Conservation (phyloP, 2,888 invertebrate genomes). For the Ommatoiulus sabulosus region DNA sequence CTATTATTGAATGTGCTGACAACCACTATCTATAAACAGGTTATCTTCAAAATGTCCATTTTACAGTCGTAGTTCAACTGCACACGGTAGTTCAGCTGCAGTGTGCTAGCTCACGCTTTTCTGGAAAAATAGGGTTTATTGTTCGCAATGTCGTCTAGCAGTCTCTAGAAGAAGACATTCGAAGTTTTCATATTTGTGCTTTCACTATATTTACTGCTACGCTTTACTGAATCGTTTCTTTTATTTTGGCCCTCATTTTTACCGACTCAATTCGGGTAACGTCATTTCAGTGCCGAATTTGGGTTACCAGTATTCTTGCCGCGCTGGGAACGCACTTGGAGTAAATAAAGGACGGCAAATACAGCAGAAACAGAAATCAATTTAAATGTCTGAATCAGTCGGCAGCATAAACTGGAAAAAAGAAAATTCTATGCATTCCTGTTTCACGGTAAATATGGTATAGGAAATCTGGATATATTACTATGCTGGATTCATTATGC, state of each 20-base stretch:
- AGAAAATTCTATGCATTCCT: not conserved
- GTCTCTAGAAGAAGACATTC: constrained; percentile 15
- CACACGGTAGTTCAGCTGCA: not conserved
- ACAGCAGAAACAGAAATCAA: not conserved
- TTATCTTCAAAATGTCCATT: not conserved
- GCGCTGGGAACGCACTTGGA: not conserved
- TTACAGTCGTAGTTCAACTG: not conserved
- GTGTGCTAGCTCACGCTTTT: not conserved
- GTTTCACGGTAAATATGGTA: not conserved
- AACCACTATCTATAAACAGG: not conserved
- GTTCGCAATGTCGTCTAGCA: not conserved
- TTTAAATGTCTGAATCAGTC: not conserved
- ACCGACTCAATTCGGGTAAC: not conserved
- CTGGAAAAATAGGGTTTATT: constrained; percentile 18
- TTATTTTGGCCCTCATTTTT: not conserved
- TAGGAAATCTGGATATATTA: not conserved
- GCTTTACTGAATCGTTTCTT: not conserved
- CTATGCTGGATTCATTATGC: not conserved
- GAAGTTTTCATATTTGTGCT: constrained; percentile 2
- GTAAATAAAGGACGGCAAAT: not conserved
- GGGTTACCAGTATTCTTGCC: not conserved
- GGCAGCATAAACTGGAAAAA: not conserved
- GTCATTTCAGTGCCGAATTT: not conserved
- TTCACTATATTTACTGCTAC: not conserved
- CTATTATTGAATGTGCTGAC: not conserved